Percentiles rank a stretch among this genome's conserved stretches.
Conservation (phyloP, 2,113 vertebrate genomes). For the Pandion haliaetus region DNA sequence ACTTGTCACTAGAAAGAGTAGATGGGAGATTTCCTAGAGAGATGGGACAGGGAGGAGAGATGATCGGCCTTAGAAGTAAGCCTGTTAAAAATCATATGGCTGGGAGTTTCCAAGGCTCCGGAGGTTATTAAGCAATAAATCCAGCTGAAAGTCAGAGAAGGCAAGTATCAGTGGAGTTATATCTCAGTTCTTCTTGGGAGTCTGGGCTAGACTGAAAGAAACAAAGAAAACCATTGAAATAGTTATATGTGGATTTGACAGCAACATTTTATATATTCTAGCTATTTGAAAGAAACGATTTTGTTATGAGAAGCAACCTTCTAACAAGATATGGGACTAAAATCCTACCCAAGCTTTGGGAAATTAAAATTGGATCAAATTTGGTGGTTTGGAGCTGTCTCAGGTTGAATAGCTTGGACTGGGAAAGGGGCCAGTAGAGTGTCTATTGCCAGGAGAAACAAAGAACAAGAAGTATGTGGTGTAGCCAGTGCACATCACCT, state of each 20-base stretch:
- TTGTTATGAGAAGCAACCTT: background rate
- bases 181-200: background rate
- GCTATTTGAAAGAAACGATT: background rate
- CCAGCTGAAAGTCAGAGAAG: background rate
- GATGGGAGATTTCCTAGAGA: background rate
- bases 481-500: background rate
- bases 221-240: background rate
- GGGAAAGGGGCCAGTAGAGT: background rate
- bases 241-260: background rate
- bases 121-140: background rate
- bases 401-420: background rate
- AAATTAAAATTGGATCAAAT: conserved; percentile 1
- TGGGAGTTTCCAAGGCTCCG: background rate
- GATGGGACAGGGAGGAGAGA: background rate
- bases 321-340: background rate
- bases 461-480: background rate
- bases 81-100: background rate
- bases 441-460: conserved; percentile 4
- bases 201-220: background rate
- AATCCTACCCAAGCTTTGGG: background rate
- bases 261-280: background rate
- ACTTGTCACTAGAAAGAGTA: background rate
- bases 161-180: background rate
- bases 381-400: background rate
- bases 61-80: background rate